Percentiles rank a stretch among this genome's conserved stretches.
phyloP scores from a whole-genome alignment of 2,797 vertebrate species.

The Premnoplex brunnescens region DNA sequence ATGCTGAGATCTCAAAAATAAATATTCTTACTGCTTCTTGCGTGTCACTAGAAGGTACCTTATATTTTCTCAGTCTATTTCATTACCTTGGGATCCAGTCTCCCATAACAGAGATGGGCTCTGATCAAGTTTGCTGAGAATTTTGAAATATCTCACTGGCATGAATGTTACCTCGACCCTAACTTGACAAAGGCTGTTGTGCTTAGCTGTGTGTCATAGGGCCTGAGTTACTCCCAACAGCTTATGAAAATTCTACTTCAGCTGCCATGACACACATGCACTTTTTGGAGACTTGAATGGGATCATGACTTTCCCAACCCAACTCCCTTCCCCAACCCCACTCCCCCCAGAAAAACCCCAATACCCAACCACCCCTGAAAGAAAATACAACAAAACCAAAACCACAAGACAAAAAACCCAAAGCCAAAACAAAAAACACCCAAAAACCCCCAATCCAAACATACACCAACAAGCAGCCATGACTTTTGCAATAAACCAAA shows the following conservation, averaged over 20 bases:
- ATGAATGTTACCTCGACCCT: background rate
- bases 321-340: too few species aligned
- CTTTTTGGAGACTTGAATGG: background rate
- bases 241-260: background rate
- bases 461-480: background rate
- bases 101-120: background rate
- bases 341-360: too few species aligned
- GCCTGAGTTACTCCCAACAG: background rate
- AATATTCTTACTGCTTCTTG: background rate
- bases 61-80: background rate
- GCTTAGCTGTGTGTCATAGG: background rate
- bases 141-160: background rate
- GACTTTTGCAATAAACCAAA: background rate
- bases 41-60: background rate
- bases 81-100: background rate
- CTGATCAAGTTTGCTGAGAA: background rate
- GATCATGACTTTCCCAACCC: background rate
- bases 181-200: background rate
- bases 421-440: background rate
- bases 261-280: accelerated
- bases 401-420: too few species aligned
- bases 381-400: too few species aligned
- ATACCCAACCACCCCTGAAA: too few species aligned
- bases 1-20: background rate
- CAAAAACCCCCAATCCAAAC: background rate